Evolutionary conservation across 1,140 invertebrate genomes (phyloP).

Genomic region (Zophobas morio): DNA sequence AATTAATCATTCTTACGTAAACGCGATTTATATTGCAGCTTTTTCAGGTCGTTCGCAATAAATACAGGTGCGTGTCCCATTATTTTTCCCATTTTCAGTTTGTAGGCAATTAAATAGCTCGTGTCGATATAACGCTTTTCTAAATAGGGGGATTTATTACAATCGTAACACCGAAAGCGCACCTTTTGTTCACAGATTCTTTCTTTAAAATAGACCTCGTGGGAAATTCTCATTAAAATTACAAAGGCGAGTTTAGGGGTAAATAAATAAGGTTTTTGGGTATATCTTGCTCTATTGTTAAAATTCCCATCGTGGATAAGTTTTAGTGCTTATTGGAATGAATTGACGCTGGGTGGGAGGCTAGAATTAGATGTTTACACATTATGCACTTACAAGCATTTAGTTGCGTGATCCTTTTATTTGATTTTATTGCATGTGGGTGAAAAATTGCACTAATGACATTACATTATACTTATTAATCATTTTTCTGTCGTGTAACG

Average conservation of each 20-base stretch:
- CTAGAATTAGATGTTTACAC: too few relatives aligned
- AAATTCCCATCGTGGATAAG: not conserved
- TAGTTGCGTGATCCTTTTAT: too few relatives aligned
- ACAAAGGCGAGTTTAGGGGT: not conserved
- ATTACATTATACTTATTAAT: too few relatives aligned
- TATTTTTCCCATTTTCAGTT: conserved; percentile 3
- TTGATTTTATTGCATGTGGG: too few relatives aligned
- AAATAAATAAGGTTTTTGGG: not conserved
- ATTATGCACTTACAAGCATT: too few relatives aligned
- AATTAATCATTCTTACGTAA: not conserved
- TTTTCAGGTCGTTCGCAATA: not conserved
- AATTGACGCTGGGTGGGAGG: too few relatives aligned
- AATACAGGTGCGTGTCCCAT: conserved; percentile 6
- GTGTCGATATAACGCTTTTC: not conserved
- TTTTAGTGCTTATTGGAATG: not conserved
- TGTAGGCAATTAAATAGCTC: conserved; percentile 6
- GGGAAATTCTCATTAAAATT: conserved; percentile 1
- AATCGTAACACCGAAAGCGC: not conserved
- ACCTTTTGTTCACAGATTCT: not conserved
- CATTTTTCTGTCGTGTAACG: too few relatives aligned
- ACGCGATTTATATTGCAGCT: not conserved
- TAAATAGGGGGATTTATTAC: not conserved
- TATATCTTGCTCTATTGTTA: not conserved
- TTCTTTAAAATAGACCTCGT: not conserved
- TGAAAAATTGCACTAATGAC: too few relatives aligned